A percentile compares a stretch with the other conserved stretches of the same genome.
phyloP scores from a whole-genome alignment of 2,888 invertebrate genomes.

The Galerucella calmariensis region DNA sequence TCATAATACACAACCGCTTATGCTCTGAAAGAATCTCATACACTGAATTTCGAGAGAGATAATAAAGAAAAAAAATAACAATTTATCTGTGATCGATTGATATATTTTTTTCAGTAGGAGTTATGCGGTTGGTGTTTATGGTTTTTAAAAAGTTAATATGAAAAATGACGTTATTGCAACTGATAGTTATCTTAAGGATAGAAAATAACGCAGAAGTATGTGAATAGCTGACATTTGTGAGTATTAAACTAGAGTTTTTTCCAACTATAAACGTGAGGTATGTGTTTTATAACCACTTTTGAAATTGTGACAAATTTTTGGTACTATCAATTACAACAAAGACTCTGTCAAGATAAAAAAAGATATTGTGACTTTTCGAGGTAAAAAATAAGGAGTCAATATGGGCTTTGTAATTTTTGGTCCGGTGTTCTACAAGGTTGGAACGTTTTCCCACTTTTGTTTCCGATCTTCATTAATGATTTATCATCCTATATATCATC shows the following conservation, averaged over 20 bases:
- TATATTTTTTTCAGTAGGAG: slow-evolving; percentile 19
- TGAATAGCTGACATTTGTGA: slow-evolving; percentile 1
- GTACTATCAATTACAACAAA: too few relatives aligned
- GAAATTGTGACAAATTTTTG: too few relatives aligned
- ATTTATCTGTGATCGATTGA: slow-evolving; percentile 26
- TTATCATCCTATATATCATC: too few relatives aligned
- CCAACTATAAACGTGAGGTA: too few relatives aligned
- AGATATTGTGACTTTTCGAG: too few relatives aligned
- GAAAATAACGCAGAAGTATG: slow-evolving; percentile 11
- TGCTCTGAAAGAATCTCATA: slow-evolving; percentile 27
- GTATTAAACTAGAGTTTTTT: neutral
- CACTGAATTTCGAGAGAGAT: slow-evolving; percentile 10
- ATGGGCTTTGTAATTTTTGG: too few relatives aligned
- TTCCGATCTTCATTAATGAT: too few relatives aligned
- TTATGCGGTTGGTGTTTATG: slow-evolving; percentile 16
- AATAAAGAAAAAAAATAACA: slow-evolving; percentile 16
- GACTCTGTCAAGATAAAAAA: too few relatives aligned
- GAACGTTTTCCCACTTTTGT: too few relatives aligned
- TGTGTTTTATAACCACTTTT: too few relatives aligned
- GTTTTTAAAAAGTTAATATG: slow-evolving; percentile 12
- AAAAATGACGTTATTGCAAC: slow-evolving; percentile 12
- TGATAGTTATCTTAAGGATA: slow-evolving; percentile 10
- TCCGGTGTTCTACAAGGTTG: too few relatives aligned
- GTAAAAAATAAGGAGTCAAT: too few relatives aligned
- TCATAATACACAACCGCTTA: slow-evolving; percentile 31